Evolutionary conservation across 1,140 invertebrate species (phyloP).

Genomic region (Ceratosolen fusciceps): DNA sequence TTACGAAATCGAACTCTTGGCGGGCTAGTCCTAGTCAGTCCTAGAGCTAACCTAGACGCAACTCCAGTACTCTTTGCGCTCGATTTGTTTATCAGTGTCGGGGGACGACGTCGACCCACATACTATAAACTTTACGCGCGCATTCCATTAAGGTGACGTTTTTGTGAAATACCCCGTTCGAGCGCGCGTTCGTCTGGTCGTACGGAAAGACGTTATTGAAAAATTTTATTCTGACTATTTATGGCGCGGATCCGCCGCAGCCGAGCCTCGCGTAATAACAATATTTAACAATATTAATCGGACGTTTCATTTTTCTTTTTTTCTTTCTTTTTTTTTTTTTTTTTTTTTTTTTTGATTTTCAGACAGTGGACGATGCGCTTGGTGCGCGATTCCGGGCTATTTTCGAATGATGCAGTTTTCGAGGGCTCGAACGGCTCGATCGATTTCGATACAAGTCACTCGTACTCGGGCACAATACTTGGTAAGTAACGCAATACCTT

Average conservation of each 20-base stretch:
- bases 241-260: slow-evolving; percentile 10
- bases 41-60: too few relatives aligned
- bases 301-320: too few relatives aligned
- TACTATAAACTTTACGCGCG: neutral
- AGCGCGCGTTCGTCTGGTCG: neutral
- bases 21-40: too few relatives aligned
- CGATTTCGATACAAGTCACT: slow-evolving; percentile 80
- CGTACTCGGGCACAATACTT: slow-evolving; percentile 84
- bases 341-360: slow-evolving; percentile 70
- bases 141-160: neutral
- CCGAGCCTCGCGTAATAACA: neutral
- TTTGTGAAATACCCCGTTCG: slow-evolving; percentile 9
- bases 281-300: neutral
- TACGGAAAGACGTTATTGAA: slow-evolving; percentile 28
- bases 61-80: too few relatives aligned
- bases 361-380: slow-evolving; percentile 85
- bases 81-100: neutral
- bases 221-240: slow-evolving; percentile 44
- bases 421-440: slow-evolving; percentile 81
- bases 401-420: slow-evolving; percentile 84
- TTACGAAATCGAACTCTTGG: too few relatives aligned
- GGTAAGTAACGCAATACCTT: slow-evolving; percentile 71
- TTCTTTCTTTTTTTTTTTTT: too few relatives aligned
- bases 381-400: slow-evolving; percentile 80
- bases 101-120: neutral